Conservation (phyloP, 2,888 invertebrate species). For the Acanthopleura granulata region DNA sequence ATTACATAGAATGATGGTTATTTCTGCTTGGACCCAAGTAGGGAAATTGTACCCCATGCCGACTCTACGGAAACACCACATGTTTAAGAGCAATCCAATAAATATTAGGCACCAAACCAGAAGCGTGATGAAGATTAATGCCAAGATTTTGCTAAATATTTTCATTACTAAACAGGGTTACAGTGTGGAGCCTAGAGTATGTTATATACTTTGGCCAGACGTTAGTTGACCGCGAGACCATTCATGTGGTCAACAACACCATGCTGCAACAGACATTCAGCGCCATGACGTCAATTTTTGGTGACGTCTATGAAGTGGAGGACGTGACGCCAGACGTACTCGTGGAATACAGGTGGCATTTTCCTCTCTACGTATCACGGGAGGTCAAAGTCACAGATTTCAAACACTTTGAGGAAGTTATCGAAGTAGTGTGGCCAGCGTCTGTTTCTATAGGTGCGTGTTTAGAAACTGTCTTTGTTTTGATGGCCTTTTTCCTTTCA, state of each 20-base stretch:
- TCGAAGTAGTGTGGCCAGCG: background rate
- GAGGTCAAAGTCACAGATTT: background rate
- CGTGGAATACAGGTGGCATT: constrained; percentile 9
- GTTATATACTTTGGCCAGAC: background rate
- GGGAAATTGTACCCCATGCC: too few species aligned
- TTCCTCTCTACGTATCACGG: background rate
- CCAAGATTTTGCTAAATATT: too few species aligned
- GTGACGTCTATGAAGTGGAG: background rate
- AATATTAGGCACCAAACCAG: too few species aligned
- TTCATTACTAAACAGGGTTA: background rate
- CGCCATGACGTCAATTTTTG: background rate
- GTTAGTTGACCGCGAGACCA: background rate
- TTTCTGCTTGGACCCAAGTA: too few species aligned
- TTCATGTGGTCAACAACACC: background rate
- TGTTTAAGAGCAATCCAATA: too few species aligned
- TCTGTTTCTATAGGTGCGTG: too few species aligned
- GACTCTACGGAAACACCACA: too few species aligned
- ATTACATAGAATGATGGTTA: too few species aligned
- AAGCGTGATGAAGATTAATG: too few species aligned
- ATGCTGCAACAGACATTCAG: background rate
- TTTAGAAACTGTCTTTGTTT: too few species aligned
- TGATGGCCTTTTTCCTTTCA: too few species aligned
- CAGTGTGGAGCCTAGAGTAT: background rate
- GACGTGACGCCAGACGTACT: background rate
- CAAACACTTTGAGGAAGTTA: background rate